Evolutionary conservation across 2,888 invertebrate genomes (phyloP).

Genomic region (Dicycla oo): DNA sequence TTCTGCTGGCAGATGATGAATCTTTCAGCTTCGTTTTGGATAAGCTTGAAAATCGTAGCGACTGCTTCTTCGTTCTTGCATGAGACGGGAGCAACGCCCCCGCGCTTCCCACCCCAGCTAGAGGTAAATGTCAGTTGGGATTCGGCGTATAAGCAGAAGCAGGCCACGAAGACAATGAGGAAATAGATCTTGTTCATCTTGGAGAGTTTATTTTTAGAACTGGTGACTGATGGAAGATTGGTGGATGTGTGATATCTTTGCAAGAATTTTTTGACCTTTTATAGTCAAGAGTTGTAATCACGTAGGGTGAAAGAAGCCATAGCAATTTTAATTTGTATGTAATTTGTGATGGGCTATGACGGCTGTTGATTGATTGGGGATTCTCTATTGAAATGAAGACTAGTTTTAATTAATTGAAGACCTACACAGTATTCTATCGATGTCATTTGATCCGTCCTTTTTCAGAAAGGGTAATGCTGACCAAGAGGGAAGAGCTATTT

Average conservation of each 20-base stretch:
- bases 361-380: constrained; percentile 7
- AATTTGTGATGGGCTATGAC: constrained; percentile 14
- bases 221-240: constrained; percentile 9
- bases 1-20: constrained; percentile 85
- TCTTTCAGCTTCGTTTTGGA: constrained; percentile 87
- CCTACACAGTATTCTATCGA: constrained; percentile 1
- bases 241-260: constrained; percentile 34
- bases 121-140: constrained; percentile 91
- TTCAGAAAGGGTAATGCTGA: constrained; percentile 77
- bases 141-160: constrained; percentile 73
- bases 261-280: constrained; percentile 22
- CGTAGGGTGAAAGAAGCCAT: constrained; percentile 38
- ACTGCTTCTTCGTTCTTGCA: constrained; percentile 83
- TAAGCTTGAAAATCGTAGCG: constrained; percentile 79
- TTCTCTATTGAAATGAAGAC: background rate
- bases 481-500: constrained; percentile 90
- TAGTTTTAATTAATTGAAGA: constrained; percentile 34
- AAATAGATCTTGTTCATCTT: constrained; percentile 77
- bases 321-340: constrained; percentile 49
- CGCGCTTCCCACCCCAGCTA: constrained; percentile 88
- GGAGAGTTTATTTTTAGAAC: background rate
- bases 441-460: constrained; percentile 30
- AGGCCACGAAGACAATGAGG: constrained; percentile 75
- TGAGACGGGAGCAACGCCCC: constrained; percentile 68
- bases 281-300: constrained; percentile 23